Conservation (phyloP, 2,888 invertebrate genomes). For the Merodon equestris region DNA sequence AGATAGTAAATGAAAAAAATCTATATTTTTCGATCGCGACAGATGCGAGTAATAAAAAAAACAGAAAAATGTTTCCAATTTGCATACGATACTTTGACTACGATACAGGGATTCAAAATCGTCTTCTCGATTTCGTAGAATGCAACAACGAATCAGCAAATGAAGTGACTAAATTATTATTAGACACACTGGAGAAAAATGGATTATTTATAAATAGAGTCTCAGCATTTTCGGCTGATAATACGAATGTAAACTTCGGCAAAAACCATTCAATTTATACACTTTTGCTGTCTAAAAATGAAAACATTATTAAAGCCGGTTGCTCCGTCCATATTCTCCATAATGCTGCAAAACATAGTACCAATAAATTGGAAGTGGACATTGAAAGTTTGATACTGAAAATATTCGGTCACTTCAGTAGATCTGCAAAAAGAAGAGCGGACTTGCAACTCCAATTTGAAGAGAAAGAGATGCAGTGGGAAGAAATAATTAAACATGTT, state of each 20-base stretch:
- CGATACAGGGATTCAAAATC: constrained; percentile 11
- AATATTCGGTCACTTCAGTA: constrained; percentile 24
- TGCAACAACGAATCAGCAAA: constrained; percentile 24
- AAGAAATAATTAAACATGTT: constrained; percentile 40
- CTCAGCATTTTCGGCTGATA: constrained; percentile 20
- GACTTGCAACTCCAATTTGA: constrained; percentile 23
- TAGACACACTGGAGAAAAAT: constrained; percentile 22
- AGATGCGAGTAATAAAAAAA: constrained; percentile 32
- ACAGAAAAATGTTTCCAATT: constrained; percentile 41
- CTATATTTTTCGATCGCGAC: constrained; percentile 28
- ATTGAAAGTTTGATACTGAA: constrained; percentile 28
- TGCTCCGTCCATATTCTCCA: neutral
- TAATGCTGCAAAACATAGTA: constrained; percentile 22
- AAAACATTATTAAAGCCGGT: constrained; percentile 22
- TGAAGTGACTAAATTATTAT: constrained; percentile 15
- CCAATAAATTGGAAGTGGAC: constrained; percentile 33
- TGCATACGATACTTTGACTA: constrained; percentile 27
- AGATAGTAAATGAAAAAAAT: constrained; percentile 10
- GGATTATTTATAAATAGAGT: constrained; percentile 17
- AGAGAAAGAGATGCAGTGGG: constrained; percentile 17
- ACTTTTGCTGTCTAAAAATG: constrained; percentile 17
- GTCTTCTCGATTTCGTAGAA: constrained; percentile 23
- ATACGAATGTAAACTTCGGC: constrained; percentile 10
- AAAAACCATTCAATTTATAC: constrained; percentile 25
- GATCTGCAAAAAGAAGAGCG: constrained; percentile 31